Conservation (phyloP, 2,888 invertebrate species). For the Spilarctia lutea region DNA sequence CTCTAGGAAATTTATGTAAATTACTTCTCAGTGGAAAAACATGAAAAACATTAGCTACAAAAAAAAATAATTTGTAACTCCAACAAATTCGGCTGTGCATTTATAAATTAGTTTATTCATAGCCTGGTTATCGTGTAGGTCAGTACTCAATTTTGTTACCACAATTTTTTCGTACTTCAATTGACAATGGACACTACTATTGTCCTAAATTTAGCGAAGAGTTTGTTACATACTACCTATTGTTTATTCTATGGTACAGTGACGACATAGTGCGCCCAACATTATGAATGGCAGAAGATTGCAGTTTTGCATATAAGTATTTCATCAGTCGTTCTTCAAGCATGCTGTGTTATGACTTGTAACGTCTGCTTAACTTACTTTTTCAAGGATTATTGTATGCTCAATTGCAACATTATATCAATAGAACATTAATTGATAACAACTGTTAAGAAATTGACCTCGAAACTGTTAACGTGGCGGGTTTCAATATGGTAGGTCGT, state of each 20-base stretch:
- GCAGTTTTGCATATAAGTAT: constrained; percentile 34
- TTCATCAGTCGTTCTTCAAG: constrained; percentile 28
- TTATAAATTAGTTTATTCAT: neutral
- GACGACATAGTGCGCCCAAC: constrained; percentile 13
- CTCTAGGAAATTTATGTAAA: no score
- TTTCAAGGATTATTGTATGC: constrained; percentile 23
- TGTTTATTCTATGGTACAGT: constrained; percentile 1
- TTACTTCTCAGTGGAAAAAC: no score
- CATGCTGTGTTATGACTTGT: constrained; percentile 35
- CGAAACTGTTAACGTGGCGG: neutral
- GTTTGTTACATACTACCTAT: neutral
- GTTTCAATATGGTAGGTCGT: neutral
- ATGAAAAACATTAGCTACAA: no score
- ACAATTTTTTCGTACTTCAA: neutral
- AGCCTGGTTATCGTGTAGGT: neutral
- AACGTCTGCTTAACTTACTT: constrained; percentile 34
- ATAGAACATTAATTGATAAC: constrained; percentile 1
- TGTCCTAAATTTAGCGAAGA: neutral
- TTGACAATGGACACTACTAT: neutral
- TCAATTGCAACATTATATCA: constrained; percentile 5
- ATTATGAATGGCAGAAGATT: constrained; percentile 15
- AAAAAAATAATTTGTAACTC: no score
- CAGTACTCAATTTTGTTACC: neutral
- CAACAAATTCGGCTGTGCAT: no score
- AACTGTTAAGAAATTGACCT: constrained; percentile 6